Percentiles rank a stretch among this genome's conserved stretches.
phyloP scores from a whole-genome alignment of 2,797 vertebrate genomes.

The Knipowitschia caucasica region DNA sequence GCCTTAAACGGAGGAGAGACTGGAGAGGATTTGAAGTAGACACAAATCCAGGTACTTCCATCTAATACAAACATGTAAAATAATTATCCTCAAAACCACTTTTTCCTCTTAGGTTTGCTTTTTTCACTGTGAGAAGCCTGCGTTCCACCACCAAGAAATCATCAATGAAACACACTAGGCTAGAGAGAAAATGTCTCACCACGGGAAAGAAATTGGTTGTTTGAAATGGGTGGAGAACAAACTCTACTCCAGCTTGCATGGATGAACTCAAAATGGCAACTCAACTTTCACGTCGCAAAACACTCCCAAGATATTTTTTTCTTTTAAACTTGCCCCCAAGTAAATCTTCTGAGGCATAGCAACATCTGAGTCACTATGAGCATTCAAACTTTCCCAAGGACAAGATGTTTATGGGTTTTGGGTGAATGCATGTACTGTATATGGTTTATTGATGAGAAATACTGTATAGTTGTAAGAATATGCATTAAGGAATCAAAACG shows the following conservation, averaged over 20 bases:
- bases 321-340: too few species aligned
- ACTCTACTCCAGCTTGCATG: constrained; percentile 53
- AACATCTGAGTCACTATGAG: too few species aligned
- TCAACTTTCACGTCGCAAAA: constrained; percentile 33
- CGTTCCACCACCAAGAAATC: constrained; percentile 36
- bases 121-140: constrained; percentile 39
- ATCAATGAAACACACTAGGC: constrained; percentile 43
- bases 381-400: neutral
- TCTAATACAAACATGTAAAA: constrained; percentile 27
- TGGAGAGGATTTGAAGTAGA: constrained; percentile 45
- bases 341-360: too few species aligned
- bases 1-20: constrained; percentile 17
- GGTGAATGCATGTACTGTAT: too few species aligned
- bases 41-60: constrained; percentile 33
- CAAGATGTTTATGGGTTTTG: too few species aligned
- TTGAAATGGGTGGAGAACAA: constrained; percentile 58
- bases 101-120: constrained; percentile 51
- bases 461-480: too few species aligned
- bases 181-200: constrained; percentile 34
- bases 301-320: too few species aligned
- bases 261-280: constrained; percentile 65
- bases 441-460: too few species aligned
- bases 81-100: constrained; percentile 31
- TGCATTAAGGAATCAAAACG: too few species aligned
- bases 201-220: constrained; percentile 28